Percentiles rank a stretch among this genome's conserved stretches.
Conservation (phyloP, 2,113 vertebrate genomes). For the Leptobrachium ailaonicum region DNA sequence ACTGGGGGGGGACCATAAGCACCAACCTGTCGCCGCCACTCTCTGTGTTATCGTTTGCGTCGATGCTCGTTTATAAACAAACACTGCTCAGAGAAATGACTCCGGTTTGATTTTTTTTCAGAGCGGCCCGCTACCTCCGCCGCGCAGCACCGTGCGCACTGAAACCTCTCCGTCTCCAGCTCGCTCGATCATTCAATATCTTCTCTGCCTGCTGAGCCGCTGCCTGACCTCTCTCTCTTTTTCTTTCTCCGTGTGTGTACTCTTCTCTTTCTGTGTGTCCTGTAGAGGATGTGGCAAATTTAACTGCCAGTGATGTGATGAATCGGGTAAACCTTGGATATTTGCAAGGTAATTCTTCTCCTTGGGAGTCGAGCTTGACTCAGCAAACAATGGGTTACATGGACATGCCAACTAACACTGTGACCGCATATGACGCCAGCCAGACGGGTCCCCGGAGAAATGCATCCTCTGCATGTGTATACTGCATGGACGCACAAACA, state of each 20-base stretch:
- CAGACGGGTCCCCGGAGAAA: not conserved
- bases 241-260: conserved; percentile 73
- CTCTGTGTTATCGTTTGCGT: too few species aligned
- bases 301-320: conserved; percentile 99
- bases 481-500: too few species aligned
- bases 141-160: too few species aligned
- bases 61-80: too few species aligned
- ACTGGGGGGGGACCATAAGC: too few species aligned
- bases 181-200: not conserved
- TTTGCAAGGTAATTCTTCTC: conserved; percentile 91
- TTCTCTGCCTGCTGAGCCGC: conserved; percentile 65
- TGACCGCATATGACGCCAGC: not conserved
- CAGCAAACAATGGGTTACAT: conserved; percentile 54
- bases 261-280: conserved; percentile 74
- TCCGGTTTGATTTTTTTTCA: too few species aligned
- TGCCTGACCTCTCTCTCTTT: conserved; percentile 59
- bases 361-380: conserved; percentile 60
- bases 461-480: not conserved
- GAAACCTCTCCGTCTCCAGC: too few species aligned
- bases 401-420: conserved; percentile 53
- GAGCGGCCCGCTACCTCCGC: too few species aligned
- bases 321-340: conserved; percentile 99
- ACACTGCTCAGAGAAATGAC: too few species aligned
- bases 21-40: too few species aligned
- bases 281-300: conserved; percentile 99